phyloP scores from a whole-genome alignment of 1,140 invertebrate genomes.

The Drosophila arizonae region DNA sequence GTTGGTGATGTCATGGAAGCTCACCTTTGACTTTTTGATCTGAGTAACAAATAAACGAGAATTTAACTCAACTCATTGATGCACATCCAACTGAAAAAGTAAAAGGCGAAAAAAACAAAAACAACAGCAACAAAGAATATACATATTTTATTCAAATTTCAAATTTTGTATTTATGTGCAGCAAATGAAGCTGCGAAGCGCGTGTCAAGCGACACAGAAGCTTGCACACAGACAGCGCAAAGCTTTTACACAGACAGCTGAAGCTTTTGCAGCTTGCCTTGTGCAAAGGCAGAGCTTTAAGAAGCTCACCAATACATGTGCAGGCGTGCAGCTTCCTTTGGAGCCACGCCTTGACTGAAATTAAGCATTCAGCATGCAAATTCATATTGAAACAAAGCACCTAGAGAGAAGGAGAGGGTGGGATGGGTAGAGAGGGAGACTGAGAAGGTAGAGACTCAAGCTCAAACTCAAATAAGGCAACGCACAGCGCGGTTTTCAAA shows the following conservation, averaged over 20 bases:
- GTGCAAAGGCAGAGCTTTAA: not conserved
- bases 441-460: conserved; percentile 1
- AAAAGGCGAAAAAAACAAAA: conserved; percentile 38
- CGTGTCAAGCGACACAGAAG: not conserved
- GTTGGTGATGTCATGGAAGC: conserved; percentile 61
- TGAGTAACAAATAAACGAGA: conserved; percentile 31
- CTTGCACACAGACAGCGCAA: not conserved
- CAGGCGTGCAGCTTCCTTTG: not conserved
- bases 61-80: not conserved
- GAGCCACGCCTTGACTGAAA: conserved; percentile 31
- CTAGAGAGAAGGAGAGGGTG: conserved; percentile 11
- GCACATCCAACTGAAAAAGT: conserved; percentile 16
- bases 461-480: conserved; percentile 46
- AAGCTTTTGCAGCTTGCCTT: not conserved
- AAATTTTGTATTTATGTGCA: not conserved
- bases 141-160: conserved; percentile 7
- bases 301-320: conserved; percentile 27
- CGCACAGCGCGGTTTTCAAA: conserved; percentile 65
- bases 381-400: conserved; percentile 71
- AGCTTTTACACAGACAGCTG: not conserved
- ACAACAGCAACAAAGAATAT: not conserved
- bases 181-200: too few relatives aligned
- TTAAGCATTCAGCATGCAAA: conserved; percentile 78
- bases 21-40: conserved; percentile 60
- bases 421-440: conserved; percentile 1